Evolutionary conservation across 2,888 invertebrate species (phyloP).

Genomic region (Leptinotarsa juncta): DNA sequence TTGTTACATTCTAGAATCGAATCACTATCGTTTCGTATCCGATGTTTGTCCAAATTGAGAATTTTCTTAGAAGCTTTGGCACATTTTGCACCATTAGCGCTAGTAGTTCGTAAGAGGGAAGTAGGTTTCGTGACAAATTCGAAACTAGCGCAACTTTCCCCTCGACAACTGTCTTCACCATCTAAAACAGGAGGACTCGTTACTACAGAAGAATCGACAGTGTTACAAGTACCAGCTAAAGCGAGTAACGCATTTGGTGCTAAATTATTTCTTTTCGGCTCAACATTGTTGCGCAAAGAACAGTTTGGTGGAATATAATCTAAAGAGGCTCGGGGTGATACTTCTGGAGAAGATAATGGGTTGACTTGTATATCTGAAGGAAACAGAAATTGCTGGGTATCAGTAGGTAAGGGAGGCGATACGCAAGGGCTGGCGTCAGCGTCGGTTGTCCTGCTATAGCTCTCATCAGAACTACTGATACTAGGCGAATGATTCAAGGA

Average conservation of each 20-base stretch:
- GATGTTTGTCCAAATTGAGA: slow-evolving; percentile 60
- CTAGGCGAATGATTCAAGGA: slow-evolving; percentile 85
- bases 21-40: slow-evolving; percentile 62
- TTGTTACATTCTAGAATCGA: slow-evolving; percentile 64
- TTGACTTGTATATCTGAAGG: slow-evolving; percentile 74
- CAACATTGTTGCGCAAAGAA: slow-evolving; percentile 62
- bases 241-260: slow-evolving; percentile 73
- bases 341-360: slow-evolving; percentile 58
- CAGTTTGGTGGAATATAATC: slow-evolving; percentile 68
- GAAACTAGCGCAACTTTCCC: slow-evolving; percentile 75
- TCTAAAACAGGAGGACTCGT: slow-evolving; percentile 71
- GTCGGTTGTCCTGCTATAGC: slow-evolving; percentile 84
- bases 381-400: slow-evolving; percentile 72
- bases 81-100: slow-evolving; percentile 56
- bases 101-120: slow-evolving; percentile 58
- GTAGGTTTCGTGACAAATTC: slow-evolving; percentile 67
- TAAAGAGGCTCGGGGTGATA: slow-evolving; percentile 66
- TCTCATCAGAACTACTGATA: slow-evolving; percentile 87
- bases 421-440: slow-evolving; percentile 72
- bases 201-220: slow-evolving; percentile 66
- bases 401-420: slow-evolving; percentile 63
- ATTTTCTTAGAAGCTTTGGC: slow-evolving; percentile 50
- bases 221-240: slow-evolving; percentile 65
- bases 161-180: slow-evolving; percentile 73
- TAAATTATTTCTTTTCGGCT: slow-evolving; percentile 60